Evolutionary conservation across 1,140 invertebrate species (phyloP).

Genomic region (Bombus fervidus): DNA sequence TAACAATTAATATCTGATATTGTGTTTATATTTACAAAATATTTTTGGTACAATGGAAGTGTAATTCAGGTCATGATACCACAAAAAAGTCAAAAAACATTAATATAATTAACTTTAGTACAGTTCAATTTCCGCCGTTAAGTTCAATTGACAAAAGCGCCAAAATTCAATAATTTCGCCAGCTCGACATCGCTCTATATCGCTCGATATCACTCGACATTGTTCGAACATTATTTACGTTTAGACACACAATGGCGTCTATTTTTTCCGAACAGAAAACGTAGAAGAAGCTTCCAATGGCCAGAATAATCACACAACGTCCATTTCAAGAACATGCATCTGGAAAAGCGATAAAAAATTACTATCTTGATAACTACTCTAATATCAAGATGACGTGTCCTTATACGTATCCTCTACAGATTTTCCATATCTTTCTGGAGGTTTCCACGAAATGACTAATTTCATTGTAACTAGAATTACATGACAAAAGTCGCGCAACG

Average conservation of each 20-base stretch:
- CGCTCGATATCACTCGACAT: background rate
- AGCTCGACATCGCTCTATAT: background rate
- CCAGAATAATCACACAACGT: background rate
- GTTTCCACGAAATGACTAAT: conserved; percentile 26
- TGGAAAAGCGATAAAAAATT: background rate
- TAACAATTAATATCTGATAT: background rate
- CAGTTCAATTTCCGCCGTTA: too few species aligned
- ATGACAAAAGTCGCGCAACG: background rate
- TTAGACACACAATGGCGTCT: conserved; percentile 34
- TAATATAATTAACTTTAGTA: background rate
- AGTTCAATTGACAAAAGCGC: background rate
- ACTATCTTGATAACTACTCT: too few species aligned
- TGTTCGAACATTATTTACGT: conserved; percentile 14
- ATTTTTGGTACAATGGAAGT: background rate
- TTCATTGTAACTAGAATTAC: conserved; percentile 22
- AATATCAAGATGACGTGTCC: background rate
- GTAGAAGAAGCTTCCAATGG: background rate
- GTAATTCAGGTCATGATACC: background rate
- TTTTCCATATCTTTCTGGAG: conserved; percentile 32
- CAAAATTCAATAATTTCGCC: background rate
- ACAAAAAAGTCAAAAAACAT: background rate
- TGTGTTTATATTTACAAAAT: background rate
- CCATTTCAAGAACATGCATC: background rate
- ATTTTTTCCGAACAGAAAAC: conserved; percentile 12
- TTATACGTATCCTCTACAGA: background rate